Conservation (phyloP, 2,888 invertebrate species). For the Lycia hirtaria region DNA sequence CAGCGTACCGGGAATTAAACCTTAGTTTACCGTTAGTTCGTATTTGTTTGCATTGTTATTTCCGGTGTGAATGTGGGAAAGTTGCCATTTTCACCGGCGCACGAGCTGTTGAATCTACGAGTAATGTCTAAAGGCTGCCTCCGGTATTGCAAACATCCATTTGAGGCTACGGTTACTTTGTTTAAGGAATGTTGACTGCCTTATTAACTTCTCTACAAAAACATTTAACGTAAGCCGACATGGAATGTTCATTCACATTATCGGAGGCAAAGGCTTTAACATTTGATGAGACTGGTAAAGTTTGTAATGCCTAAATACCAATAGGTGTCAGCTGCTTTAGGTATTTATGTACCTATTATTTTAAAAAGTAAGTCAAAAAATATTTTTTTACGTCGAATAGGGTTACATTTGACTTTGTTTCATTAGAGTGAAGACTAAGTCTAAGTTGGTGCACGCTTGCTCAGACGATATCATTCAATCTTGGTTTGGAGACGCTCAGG, state of each 20-base stretch:
- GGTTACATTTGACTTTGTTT: too few species aligned
- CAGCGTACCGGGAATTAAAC: neutral
- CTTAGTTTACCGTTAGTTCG: neutral
- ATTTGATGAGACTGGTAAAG: too few species aligned
- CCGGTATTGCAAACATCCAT: constrained; percentile 23
- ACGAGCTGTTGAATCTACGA: constrained; percentile 7
- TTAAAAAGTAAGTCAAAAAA: too few species aligned
- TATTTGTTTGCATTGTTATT: constrained; percentile 14
- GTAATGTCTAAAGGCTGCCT: constrained; percentile 3
- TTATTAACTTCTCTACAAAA: constrained; percentile 5
- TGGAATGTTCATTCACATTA: constrained; percentile 17
- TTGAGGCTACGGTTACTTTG: constrained; percentile 15
- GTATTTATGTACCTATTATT: too few species aligned
- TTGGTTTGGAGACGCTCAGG: too few species aligned
- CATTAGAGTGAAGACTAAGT: too few species aligned
- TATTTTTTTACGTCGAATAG: too few species aligned
- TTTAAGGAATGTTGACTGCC: constrained; percentile 17
- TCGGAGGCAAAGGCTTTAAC: too few species aligned
- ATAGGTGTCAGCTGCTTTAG: too few species aligned
- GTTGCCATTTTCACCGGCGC: constrained; percentile 7
- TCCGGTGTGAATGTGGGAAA: constrained; percentile 23
- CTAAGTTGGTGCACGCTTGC: too few species aligned
- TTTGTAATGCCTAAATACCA: too few species aligned
- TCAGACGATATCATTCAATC: too few species aligned
- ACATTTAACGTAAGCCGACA: neutral